Evolutionary conservation across 2,797 vertebrate genomes (phyloP), one percentile per base, ranked within the genome.

Genomic region (Xenops minutus): DNA sequence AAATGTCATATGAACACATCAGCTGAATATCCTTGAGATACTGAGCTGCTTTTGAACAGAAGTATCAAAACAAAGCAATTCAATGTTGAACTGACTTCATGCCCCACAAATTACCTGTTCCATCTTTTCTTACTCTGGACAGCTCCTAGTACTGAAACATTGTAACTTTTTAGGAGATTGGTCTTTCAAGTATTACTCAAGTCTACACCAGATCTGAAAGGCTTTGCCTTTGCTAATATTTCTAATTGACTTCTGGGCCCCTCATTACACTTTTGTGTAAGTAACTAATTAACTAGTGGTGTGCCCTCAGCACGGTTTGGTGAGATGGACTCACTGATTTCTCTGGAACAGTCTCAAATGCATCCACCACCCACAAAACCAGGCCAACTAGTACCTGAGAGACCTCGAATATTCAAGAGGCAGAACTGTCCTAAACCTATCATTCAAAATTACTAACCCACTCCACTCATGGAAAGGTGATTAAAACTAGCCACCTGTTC

Each of bases 1-100:
- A 67, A 58, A 44, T 3, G 1, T 24, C 32, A 39, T 13, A 5
- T 20, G 12, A 88, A 51, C 7, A 41, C 0, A 0, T 39, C 36
- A 67, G 29, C 26, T 74, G 32, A 88, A 34, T 8, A 90, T 44
- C 37, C 41, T 43, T 72, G 43, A 86, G 29, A 63, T 21, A 20
- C 6, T 86, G 49, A 67, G 32, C 34, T 49, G 22, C 49, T 37
- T 71, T 91, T 75, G 66, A 55, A 73, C 14, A 82, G 30, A 72
- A 54, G 6, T 43, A 54, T 24, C 34, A 61, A 86, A 74, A 76
- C 22, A 55, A 77, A 83, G 34, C 20, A 77, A 37, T 39, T 78
- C 27, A 48, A 1, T 15, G 10, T 10, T 44, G 29, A 91, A 83
- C 19, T 27, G 18, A 55, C 8, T 89, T 81, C 22, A 43, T 3